Base-by-base conservation (phyloP, 2,888 invertebrate species). In the Amphipoea lucens region DNA sequence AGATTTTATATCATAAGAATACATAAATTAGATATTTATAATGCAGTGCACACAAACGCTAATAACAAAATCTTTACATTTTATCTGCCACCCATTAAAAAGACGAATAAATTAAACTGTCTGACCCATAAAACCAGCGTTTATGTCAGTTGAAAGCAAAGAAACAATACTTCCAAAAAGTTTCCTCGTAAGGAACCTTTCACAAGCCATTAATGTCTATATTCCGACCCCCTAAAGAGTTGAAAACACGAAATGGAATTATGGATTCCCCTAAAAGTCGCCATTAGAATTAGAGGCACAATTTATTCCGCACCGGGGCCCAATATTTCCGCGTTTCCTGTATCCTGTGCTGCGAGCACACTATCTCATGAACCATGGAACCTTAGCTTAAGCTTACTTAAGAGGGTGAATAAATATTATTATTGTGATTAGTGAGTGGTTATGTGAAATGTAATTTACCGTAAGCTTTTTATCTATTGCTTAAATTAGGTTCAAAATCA, bases 231-330 rank as follows among this genome's bases (percentile, higher is more conserved):
- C 95, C 93, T 92, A 96, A 96, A 96, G 95, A 96, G 96, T 96
- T 96, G 94, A 92, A 94, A 95, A 95, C 95, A 96, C 94, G 94
- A 94, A 96, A 96, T 96, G 94, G 95, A 96, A 96, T 96, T 96
- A 96, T 93, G 92, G 93, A 93, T 94, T 95, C 95, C 96, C 96
- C 96, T 95, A 94, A 95, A 96, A 96, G 95, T 95, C 93, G 93
- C 93, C 93, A 95, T 95, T 94, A 95, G 95, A 95, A 95, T 96
- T 95, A 95, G 92, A 95, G 91, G 92, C 90, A 92, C 94, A 95
- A 94, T 96, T 95, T 96, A 95, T 95, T 94, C 92, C 90, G 91
- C 93, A 92, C 90, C 90, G 91, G 92, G 92, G 92, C 91, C 90
- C 92, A 91, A 93, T 92, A 92, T 93, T 94, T 92, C 91, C 85